Base-by-base conservation (phyloP, 2,113 vertebrate species). In the Phoxinus phoxinus region DNA sequence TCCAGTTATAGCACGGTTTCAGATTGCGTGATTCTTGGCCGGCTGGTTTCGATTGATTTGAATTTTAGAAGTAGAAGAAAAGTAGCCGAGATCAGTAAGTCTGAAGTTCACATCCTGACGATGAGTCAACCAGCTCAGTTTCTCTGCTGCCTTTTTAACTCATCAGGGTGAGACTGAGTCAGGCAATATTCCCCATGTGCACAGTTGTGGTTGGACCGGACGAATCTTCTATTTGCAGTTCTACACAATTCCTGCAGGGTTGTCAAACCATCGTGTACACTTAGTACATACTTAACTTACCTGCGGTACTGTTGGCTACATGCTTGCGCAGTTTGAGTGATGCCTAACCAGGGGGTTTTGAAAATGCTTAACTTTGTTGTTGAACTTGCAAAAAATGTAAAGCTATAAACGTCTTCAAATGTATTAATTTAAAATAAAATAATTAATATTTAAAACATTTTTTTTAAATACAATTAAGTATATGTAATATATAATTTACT, bases 101-200 rank as follows among this genome's bases (percentile, higher is more conserved):
- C 56, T 58, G 35, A 25, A 79, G 44, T 23, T 58, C 74, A 80
- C 35, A 85, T 58, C 84, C 63, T 78, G 65, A 77, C 23, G 23
- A 27, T 80, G 78, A 80, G 78, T 80, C 30, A 53, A 85, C 27
- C 27, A 11, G 59, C 23, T 51, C 9, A 8, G 7, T 41, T 21
- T 77, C 25, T 84, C 9, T 21, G 30, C 65, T 72, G 32, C 25
- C 25, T 59, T 85, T 85, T 69, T 85, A 27, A 85, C 75, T 85
- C 84, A 80, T 72, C 32, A 67, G 46, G 65, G 63, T 77, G n/a
- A 59, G 37, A 79, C 27, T 85, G 84, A 85, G 76, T 85, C 84
- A 85, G 27, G 58, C 58, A 85, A 79, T 63, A 85, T 65, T 79
- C 84, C 75, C 84, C 53, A 46, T 27, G 58, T 35, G 61, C 61